Conservation (phyloP, 2,797 vertebrate genomes). For the Enteromius treurensis region DNA sequence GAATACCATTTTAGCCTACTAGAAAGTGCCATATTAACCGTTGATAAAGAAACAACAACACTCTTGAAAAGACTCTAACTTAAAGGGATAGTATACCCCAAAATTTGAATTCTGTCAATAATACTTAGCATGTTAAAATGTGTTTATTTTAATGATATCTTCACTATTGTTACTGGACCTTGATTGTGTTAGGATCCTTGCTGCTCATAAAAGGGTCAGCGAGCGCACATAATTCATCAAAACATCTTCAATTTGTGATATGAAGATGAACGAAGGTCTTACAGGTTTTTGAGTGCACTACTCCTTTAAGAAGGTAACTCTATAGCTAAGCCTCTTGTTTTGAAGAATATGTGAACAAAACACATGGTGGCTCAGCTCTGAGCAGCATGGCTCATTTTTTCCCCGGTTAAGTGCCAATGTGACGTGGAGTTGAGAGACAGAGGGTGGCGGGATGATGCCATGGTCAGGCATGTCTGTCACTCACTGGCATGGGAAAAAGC, state of each 20-base stretch:
- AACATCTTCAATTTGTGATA: neutral
- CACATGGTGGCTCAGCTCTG: neutral
- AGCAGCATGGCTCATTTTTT: constrained; percentile 15
- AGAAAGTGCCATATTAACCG: neutral
- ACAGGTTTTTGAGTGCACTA: neutral
- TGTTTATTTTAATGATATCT: neutral
- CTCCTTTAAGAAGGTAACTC: neutral
- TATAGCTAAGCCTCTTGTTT: neutral
- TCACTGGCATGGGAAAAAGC: constrained; percentile 16
- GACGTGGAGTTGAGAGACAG: constrained; percentile 8
- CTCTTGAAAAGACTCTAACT: neutral
- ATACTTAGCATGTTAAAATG: neutral
- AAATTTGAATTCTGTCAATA: neutral
- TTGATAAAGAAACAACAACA: neutral
- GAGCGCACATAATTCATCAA: neutral
- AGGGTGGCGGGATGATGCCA: constrained; percentile 19
- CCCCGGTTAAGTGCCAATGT: neutral
- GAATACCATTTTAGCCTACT: neutral
- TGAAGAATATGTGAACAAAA: neutral
- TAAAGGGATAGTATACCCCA: neutral
- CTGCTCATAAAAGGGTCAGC: neutral
- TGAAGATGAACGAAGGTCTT: neutral
- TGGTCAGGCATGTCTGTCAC: constrained; percentile 25
- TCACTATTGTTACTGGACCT: neutral
- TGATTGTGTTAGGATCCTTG: neutral